phyloP scores from a whole-genome alignment of 2,113 vertebrate species.

The Sialia sialis region DNA sequence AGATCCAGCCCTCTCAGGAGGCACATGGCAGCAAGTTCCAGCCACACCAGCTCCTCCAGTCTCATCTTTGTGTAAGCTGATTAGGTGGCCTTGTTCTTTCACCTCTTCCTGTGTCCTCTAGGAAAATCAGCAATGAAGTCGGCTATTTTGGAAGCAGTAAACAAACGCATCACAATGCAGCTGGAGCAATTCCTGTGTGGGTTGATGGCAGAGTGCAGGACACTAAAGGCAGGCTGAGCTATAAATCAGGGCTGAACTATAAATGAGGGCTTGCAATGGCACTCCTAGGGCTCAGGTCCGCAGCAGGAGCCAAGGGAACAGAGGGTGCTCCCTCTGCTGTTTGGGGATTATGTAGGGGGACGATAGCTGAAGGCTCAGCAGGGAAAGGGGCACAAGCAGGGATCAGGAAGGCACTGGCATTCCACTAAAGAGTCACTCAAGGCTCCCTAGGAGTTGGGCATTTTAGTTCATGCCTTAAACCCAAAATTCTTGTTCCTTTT shows the following conservation, averaged over 20 bases:
- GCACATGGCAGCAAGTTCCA: background rate
- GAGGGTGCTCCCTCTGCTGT: accelerated
- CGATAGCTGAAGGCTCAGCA: background rate
- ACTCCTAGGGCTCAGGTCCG: background rate
- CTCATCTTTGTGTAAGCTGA: background rate
- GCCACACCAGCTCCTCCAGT: background rate
- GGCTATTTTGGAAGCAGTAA: background rate
- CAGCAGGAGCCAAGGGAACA: background rate
- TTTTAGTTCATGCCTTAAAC: background rate
- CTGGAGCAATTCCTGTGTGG: background rate
- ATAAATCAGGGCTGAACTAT: background rate
- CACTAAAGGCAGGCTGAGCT: background rate
- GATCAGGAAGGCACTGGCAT: too few relatives aligned
- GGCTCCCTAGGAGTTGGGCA: background rate
- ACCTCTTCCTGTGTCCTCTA: background rate
- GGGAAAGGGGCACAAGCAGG: background rate
- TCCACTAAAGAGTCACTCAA: background rate
- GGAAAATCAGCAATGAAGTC: background rate
- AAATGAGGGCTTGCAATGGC: background rate
- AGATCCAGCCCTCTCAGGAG: background rate
- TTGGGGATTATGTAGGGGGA: accelerated
- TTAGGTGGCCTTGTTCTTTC: background rate
- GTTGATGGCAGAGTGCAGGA: background rate
- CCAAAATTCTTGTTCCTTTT: background rate
- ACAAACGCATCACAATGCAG: background rate